Evolutionary conservation across 2,113 vertebrate species (phyloP).

Genomic region (Urocolius indicus): DNA sequence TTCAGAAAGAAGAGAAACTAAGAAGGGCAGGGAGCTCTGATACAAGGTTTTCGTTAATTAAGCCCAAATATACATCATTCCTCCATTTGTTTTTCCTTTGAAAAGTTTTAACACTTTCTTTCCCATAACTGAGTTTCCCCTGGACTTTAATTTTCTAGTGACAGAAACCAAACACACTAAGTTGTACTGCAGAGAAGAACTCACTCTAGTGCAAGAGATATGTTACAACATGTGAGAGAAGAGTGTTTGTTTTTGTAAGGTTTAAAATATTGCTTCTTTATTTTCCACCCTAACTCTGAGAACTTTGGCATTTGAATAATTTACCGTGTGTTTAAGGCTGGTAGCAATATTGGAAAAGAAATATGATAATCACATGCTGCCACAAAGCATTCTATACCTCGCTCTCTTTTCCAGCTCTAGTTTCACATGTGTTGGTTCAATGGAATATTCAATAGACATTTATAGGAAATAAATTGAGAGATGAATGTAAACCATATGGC

Average conservation of each 20-base stretch:
- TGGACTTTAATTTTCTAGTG: constrained; percentile 63
- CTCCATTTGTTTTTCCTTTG: constrained; percentile 54
- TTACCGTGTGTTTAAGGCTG: constrained; percentile 79
- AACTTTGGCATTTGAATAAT: constrained; percentile 81
- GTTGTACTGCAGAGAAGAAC: constrained; percentile 15
- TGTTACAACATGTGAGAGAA: constrained; percentile 53
- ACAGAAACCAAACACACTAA: constrained; percentile 61
- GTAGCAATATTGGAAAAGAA: constrained; percentile 84
- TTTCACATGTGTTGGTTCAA: constrained; percentile 93
- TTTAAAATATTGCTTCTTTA: constrained; percentile 77
- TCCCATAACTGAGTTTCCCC: constrained; percentile 36
- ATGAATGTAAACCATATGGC: constrained; percentile 99
- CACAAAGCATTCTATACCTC: constrained; percentile 87
- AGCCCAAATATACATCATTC: constrained; percentile 32
- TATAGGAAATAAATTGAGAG: constrained; percentile 99
- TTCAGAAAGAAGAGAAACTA: constrained; percentile 35
- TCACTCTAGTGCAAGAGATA: not conserved
- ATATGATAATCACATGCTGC: constrained; percentile 91
- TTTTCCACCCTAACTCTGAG: constrained; percentile 72
- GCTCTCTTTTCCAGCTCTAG: constrained; percentile 90
- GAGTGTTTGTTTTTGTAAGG: constrained; percentile 77
- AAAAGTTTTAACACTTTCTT: constrained; percentile 48
- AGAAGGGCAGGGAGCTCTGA: constrained; percentile 1
- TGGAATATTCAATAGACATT: constrained; percentile 97
- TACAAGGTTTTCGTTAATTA: constrained; percentile 25